Base-by-base conservation (phyloP, 2,797 vertebrate species). In the Cirrhinus mrigala region DNA sequence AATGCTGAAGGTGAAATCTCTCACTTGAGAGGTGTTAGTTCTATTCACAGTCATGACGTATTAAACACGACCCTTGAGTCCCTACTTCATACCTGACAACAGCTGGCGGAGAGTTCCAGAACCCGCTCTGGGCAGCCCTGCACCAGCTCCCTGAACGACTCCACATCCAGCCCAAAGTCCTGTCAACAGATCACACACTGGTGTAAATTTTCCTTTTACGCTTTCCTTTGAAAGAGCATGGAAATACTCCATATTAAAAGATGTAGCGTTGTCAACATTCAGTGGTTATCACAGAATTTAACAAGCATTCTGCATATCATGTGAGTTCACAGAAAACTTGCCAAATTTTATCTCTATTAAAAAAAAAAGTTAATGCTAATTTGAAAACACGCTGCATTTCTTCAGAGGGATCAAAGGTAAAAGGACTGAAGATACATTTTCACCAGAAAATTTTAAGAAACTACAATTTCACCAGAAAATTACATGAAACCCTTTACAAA, bases 121-220 rank as follows among this genome's bases (percentile, higher is more conserved):
- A 94, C 87, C 1, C 3, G 82, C 85, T 89, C 90, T n/a, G 95
- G 95, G 82, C 95, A 96, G 20, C 90, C 94, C 0, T 78, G 83
- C 74, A 95, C 93, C 93, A 96, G 92, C 48, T 90, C 91, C 77
- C 93, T 91, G 87, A 96, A 96, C 0, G 94, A 93, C 6, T 90
- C 86, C 78, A 95, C 92, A 37, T 96, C 93, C 82, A 96, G 89
- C 10, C 95, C 95, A 14, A 92, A 96, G 89, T 96, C 95, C 95
- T 96, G 88, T 58, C 15, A 58, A 70, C 33, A 79, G 6, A 60
- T 50, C 69, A 62, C 81, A 76, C 33, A 74, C 44, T 48, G 33
- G 52, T 56, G 33, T 75, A 54, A 48, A 44, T 37, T 27, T 66
- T 54, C 5, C 48, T 64, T 50, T 70, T 33, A 60, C 16, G n/a